A percentile compares a stretch with the other conserved stretches of the same genome.
These are phyloP conservation scores for Teleogryllus occipitalis DNA, from an alignment of 1,140 invertebrate species.

Conservation along the genomic window DNA sequence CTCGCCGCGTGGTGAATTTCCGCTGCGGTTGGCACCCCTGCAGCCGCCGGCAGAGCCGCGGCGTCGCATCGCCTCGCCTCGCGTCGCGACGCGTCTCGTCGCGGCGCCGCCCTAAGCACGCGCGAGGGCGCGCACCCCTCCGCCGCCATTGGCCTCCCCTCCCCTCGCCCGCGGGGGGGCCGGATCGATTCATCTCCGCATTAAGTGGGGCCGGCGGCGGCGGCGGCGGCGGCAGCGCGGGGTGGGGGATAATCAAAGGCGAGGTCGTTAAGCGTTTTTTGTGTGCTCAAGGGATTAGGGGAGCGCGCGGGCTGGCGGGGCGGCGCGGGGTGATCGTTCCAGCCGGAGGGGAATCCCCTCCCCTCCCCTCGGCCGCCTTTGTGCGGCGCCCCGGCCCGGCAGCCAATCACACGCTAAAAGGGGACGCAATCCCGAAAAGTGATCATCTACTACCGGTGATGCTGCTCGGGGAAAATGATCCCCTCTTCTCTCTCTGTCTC, in stretches of 20 bases:
- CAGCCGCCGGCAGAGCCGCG: conserved; percentile 29
- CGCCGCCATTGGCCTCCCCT: conserved; percentile 11
- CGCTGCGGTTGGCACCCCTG: neutral
- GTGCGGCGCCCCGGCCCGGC: neutral
- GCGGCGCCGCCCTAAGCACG: conserved; percentile 24
- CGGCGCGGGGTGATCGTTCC: neutral
- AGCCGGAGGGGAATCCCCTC: neutral
- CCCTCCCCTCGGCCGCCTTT: neutral
- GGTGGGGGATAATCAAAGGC: conserved; percentile 11
- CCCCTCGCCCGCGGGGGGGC: neutral
- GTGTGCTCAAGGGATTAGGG: conserved; percentile 13
- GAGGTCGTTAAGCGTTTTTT: conserved; percentile 15
- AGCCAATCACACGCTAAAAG: conserved; percentile 1
- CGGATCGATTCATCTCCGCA: conserved; percentile 13
- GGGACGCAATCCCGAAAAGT: neutral
- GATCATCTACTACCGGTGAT: conserved; percentile 3
- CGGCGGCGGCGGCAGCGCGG: conserved; percentile 1
- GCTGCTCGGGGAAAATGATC: neutral
- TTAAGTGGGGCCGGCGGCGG: conserved; percentile 4
- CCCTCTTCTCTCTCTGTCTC: neutral
- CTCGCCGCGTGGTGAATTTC: too few relatives aligned
- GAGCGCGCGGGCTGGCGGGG: conserved; percentile 1
- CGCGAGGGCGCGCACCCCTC: neutral
- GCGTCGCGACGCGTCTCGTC: conserved; percentile 15
- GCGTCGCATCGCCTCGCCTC: too few relatives aligned